Evolutionary conservation across 2,113 vertebrate genomes (phyloP), one percentile per base, ranked within the genome.

Genomic region (Cygnus buccinator): DNA sequence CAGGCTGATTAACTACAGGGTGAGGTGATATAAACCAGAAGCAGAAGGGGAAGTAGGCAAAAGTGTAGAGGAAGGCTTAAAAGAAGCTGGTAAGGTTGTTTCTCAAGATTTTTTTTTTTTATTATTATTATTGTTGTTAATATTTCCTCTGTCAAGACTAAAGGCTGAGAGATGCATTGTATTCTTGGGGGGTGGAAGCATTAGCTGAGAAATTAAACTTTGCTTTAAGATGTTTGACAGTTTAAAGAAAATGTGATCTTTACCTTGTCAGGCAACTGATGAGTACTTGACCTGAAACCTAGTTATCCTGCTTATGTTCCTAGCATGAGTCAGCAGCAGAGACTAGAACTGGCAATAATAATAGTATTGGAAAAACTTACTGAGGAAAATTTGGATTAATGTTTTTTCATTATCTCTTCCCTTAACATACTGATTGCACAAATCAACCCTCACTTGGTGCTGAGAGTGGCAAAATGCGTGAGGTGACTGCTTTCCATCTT

Each of bases 281-380:
- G 95, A 74, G 50, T 84, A 43, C 61, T 93, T 94, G 76, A 97
- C 83, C 73, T 94, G 92, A 92, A 93, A 68, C 21, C 13, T 20
- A n/a, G 7, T 33, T 86, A n/a, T 33, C 84, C 59, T 39, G 11
- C 25, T 86, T 88, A 70, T 44, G 71, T 89, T 94, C 52, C 75
- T 87, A 76, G 22, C 1, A 2, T 79, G 74, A 90, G 62, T 93
- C 90, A 89, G 71, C 77, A 90, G 44, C 39, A 85, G 54, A 85
- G 62, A 29, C 35, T 76, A 18, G 87, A 84, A 80, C 35, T 73
- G 50, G 59, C 8, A 48, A 28, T 62, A 90, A 77, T 65, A 82
- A 50, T 37, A 10, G 21, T 41, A 85, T 15, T 1, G 3, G 50
- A 77, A 77, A 85, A 91, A 55, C 3, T 50, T 63, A 63, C 43